Evolutionary conservation across 2,113 vertebrate species (phyloP), one percentile per base, ranked within the genome.

Genomic region (Leptosomus discolor): DNA sequence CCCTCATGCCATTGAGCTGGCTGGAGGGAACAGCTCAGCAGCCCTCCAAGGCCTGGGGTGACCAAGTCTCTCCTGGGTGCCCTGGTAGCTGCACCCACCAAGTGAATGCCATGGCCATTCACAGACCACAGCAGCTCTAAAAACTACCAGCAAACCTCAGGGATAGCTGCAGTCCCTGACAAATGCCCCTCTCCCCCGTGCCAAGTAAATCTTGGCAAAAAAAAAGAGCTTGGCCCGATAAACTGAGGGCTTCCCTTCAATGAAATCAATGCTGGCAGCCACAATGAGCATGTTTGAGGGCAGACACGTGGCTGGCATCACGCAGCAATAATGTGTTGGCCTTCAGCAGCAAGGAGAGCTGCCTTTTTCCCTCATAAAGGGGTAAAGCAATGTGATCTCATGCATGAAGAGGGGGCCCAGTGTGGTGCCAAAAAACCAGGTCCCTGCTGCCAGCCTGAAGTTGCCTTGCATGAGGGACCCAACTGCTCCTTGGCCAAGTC

Each of bases 231-330:
- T 94, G 79, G 61, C 80, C 70, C 0, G 12, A 70, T 73, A 78
- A 90, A 88, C 21, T 32, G 51, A 90, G 71, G 45, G n/a, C 32
- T 96, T 86, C 50, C 83, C 71, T 84, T 96, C n/a, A 78, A 27
- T 26, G 6, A 76, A 85, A 77, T 92, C 68, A 70, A 39, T 92
- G 53, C 19, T 61, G 63, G 68, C 82, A 92, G 75, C 36, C 60
- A 60, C 0, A 0, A 36, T 0, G 7, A 67, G 50, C 26, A 20
- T 56, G 60, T 82, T 11, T 61, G 79, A 85, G n/a, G 54, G 50
- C 61, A 77, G 67, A 70, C 67, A 69, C 0, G 0, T 2, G 19
- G 41, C 76, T 92, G 80, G 82, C 50, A 39, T 58, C 50, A 45
- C 2, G 3, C 32, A 68, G 53, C 71, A 36, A 27, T 30, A 23